Base-by-base conservation (phyloP, 2,113 vertebrate genomes). In the Oncorhynchus tshawytscha region DNA sequence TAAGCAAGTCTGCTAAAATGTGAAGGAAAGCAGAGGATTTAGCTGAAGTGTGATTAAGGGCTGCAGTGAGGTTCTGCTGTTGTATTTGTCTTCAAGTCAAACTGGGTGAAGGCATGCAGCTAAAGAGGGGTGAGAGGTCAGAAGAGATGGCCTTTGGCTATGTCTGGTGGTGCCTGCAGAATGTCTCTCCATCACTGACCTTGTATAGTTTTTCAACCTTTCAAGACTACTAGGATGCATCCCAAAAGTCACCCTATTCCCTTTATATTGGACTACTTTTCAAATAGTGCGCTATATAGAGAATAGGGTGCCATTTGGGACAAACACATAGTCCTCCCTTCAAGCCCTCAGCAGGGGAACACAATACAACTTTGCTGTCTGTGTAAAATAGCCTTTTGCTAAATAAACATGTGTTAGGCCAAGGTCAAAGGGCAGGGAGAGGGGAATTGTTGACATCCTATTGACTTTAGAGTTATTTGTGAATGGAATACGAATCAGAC, bases 151-250 rank as follows among this genome's bases (percentile, higher is more conserved):
- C 13, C 51, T 18, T 18, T 54, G 73, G 82, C 45, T 8, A 15
- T 29, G 79, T 72, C 69, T 51, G 39, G 73, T 68, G 59, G 29
- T 5, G 71, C 71, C 27, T 54, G 45, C 34, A 70, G 85, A 78
- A 77, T 72, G 31, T 80, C 64, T 79, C 45, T 76, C 75, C 68
- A 74, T 77, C 81, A 76, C 76, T 84, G 83, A 81, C 83, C 87
- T 82, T 74, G 59, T 79, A 71, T 83, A 54, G 81, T 67, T 16
- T 74, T 68, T 59, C 24, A 65, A 81, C 68, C 20, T 74, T 68
- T 59, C 62, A 65, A 25, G 22, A 65, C 39, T 45, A 11, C 8
- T 45, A 45, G 39, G 9, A 12, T 45, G 39, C 39, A 45, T 45
- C 39, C 39, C 39, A 12, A 45, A 45, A 11, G 39, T 9, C 39